Evolutionary conservation across 2,797 vertebrate species (phyloP).

Genomic region (Typhlichthys eigenmanni): DNA sequence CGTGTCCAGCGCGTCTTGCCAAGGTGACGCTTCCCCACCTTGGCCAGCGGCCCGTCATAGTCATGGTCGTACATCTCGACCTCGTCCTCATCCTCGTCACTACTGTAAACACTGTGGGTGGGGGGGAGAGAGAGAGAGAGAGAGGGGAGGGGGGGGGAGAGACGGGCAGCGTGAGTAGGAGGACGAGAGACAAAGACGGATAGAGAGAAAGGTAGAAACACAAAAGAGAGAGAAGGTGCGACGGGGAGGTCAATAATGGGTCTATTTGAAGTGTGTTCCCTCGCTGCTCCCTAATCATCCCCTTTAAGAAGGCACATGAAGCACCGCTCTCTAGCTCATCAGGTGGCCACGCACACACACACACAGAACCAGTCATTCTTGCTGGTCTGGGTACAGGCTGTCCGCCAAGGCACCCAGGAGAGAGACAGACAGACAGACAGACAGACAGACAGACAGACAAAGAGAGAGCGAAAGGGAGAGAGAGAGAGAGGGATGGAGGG

Average conservation of each 20-base stretch:
- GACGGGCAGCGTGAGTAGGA: constrained; percentile 6
- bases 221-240: constrained; percentile 4
- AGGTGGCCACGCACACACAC: constrained; percentile 61
- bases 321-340: constrained; percentile 66
- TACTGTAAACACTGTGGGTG: constrained; percentile 91
- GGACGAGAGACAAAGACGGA: background rate
- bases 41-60: constrained; percentile 91
- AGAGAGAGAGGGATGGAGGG: constrained; percentile 17
- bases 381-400: constrained; percentile 83
- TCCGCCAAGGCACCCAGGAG: constrained; percentile 69
- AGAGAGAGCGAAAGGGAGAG: constrained; percentile 24
- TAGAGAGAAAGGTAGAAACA: background rate
- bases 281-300: constrained; percentile 58
- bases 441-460: constrained; percentile 6
- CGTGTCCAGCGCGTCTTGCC: constrained; percentile 98
- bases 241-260: constrained; percentile 35
- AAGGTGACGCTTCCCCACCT: constrained; percentile 92
- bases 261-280: constrained; percentile 34
- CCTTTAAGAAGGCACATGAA: constrained; percentile 49
- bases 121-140: constrained; percentile 38
- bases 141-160: background rate
- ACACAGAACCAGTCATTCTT: constrained; percentile 87
- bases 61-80: constrained; percentile 96
- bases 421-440: constrained; percentile 23
- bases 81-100: constrained; percentile 97